phyloP scores from a whole-genome alignment of 2,888 invertebrate genomes.

The Palloptera scutellata region DNA sequence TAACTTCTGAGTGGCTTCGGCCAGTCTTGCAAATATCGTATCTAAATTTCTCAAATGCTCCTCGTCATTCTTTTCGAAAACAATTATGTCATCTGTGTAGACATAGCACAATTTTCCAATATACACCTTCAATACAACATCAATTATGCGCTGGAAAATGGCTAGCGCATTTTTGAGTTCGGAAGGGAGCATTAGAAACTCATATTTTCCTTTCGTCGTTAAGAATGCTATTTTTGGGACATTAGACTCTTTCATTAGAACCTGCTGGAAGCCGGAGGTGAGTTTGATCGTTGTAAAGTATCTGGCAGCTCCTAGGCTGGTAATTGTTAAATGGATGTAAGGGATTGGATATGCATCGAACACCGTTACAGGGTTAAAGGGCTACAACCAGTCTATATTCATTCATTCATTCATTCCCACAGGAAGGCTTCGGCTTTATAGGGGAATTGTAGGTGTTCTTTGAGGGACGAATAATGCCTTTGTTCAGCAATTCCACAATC shows the following conservation, averaged over 20 bases:
- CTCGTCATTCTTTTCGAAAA: slow-evolving; percentile 18
- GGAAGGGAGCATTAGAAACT: slow-evolving; percentile 19
- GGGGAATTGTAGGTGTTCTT: no score
- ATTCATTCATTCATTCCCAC: slow-evolving; percentile 30
- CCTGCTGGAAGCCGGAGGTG: slow-evolving; percentile 33
- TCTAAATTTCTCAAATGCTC: slow-evolving; percentile 20
- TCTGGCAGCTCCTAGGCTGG: slow-evolving; percentile 25
- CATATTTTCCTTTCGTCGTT: slow-evolving; percentile 10
- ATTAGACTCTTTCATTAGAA: no score
- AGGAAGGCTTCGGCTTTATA: no score
- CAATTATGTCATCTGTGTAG: no score
- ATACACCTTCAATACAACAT: slow-evolving; percentile 17
- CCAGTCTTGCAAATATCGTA: slow-evolving; percentile 19
- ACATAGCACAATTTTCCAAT: slow-evolving; percentile 21
- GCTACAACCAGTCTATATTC: slow-evolving; percentile 25
- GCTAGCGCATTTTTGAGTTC: no score
- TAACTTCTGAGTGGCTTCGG: slow-evolving; percentile 19
- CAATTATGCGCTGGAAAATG: slow-evolving; percentile 25
- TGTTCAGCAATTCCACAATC: no score
- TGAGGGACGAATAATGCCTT: no score
- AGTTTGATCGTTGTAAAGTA: slow-evolving; percentile 30
- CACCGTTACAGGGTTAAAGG: slow-evolving; percentile 26
- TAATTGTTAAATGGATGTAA: slow-evolving; percentile 22
- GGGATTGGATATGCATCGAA: slow-evolving; percentile 24
- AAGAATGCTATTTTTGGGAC: slow-evolving; percentile 21